Base-by-base conservation (phyloP, 2,888 invertebrate species). In the Gymnosoma rotundatum region DNA sequence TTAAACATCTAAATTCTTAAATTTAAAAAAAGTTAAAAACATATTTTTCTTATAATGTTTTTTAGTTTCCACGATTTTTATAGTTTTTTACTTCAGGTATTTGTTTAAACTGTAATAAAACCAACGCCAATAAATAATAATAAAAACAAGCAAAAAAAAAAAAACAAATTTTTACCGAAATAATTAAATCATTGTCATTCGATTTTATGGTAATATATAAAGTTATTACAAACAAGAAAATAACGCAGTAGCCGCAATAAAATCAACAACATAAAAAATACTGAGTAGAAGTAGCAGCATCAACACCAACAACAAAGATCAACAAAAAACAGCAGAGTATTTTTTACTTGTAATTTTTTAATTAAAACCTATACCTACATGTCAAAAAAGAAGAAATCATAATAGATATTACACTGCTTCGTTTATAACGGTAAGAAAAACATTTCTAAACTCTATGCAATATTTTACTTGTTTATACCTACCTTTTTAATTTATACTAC, bases 341-440 rank as follows among this genome's bases (percentile, higher is more conserved):
- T 81, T 80, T 78, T 70, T 75, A 75, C 63, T 16, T 58, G 56
- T 38, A 69, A 70, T 70, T 70, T 70, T 12, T 64, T 70, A 64
- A 45, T 72, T 64, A 70, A 70, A 67, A 60, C 32, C 63, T 80
- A 74, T 21, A 66, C n/a, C 36, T n/a, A 69, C 32, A 32, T 32
- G 32, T 32, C 32, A 32, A 32, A 32, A 32, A 32, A 32, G 32
- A 32, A 32, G 32, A 32, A 32, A 32, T 6, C 32, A 32, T 3
- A 9, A 25, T 60, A 78, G 61, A 52, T 54, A 42, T 70, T 54
- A 72, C 16, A 50, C 20, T 7, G 7, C 66, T 83, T 79, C 79
- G 64, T 70, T 60, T 48, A 64, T 64, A 83, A 83, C 48, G 83
- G 83, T 83, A 83, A 79, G 83, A 52, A 48, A 45, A 48, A 48